Evolutionary conservation across 2,113 vertebrate genomes (phyloP).

Genomic region (Mastomys coucha): DNA sequence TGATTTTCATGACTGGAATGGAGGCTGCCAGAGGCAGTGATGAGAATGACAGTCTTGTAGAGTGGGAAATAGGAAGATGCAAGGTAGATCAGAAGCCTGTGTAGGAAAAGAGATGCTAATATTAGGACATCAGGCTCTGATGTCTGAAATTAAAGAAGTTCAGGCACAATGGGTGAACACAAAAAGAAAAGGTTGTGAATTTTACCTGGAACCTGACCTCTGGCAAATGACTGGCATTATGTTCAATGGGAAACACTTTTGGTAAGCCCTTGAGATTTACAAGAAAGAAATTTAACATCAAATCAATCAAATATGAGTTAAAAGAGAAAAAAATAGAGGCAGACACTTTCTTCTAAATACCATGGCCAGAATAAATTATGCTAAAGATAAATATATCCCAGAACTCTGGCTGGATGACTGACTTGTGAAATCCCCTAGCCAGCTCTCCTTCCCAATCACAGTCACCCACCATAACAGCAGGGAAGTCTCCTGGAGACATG

Average conservation of each 20-base stretch:
- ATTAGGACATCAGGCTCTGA: background rate
- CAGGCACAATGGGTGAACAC: background rate
- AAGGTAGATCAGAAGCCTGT: background rate
- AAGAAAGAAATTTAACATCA: background rate
- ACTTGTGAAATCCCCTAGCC: conserved; percentile 64
- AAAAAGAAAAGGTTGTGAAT: background rate
- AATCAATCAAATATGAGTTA: background rate
- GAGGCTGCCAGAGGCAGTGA: background rate
- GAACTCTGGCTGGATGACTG: conserved; percentile 43
- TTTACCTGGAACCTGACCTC: background rate
- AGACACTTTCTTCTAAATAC: conserved; percentile 51
- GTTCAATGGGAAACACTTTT: conserved; percentile 24
- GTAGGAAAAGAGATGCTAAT: background rate
- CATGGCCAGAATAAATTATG: conserved; percentile 48
- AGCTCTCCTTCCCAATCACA: conserved; percentile 1
- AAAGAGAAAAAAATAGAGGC: background rate
- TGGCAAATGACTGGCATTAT: background rate
- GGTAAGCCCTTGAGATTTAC: background rate
- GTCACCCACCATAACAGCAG: conserved; percentile 29
- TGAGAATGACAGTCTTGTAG: background rate
- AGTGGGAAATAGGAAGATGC: background rate
- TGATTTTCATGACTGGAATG: background rate
- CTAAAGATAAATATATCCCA: conserved; percentile 65
- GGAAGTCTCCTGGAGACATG: conserved; percentile 52
- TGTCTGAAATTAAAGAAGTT: background rate